phyloP scores from a whole-genome alignment of 2,888 invertebrate genomes.

The Syrista parreyssii region DNA sequence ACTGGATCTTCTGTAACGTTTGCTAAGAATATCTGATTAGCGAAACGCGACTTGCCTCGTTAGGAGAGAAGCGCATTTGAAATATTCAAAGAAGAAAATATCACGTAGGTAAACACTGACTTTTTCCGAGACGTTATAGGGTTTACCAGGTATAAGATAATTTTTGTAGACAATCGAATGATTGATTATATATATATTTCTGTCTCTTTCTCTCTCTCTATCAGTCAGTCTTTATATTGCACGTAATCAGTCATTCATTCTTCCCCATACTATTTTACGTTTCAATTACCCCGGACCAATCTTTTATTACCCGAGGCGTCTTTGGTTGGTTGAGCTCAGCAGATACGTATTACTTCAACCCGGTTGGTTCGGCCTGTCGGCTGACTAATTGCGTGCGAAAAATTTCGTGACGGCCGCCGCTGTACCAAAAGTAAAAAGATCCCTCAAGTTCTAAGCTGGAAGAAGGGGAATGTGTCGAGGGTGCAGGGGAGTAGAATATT shows the following conservation, averaged over 20 bases:
- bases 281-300: not conserved
- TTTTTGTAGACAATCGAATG: not conserved
- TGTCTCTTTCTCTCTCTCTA: not conserved
- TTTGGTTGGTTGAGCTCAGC: not conserved
- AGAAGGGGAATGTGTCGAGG: not conserved
- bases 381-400: conserved; percentile 38
- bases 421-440: conserved; percentile 11
- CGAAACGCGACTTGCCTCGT: not conserved
- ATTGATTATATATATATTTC: not conserved
- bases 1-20: not conserved
- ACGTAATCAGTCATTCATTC: not conserved
- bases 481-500: conserved; percentile 25
- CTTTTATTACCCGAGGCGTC: not conserved
- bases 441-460: not conserved
- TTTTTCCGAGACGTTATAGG: not conserved
- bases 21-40: not conserved
- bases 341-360: not conserved
- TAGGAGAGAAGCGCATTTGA: not conserved
- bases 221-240: not conserved
- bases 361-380: conserved; percentile 19
- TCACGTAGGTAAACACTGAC: not conserved
- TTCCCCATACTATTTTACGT: not conserved
- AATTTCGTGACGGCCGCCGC: conserved; percentile 31
- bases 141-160: not conserved
- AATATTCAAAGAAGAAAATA: not conserved